Evolutionary conservation across 2,888 invertebrate species (phyloP), one percentile per base, ranked within the genome.

Genomic region (Bombylius major): DNA sequence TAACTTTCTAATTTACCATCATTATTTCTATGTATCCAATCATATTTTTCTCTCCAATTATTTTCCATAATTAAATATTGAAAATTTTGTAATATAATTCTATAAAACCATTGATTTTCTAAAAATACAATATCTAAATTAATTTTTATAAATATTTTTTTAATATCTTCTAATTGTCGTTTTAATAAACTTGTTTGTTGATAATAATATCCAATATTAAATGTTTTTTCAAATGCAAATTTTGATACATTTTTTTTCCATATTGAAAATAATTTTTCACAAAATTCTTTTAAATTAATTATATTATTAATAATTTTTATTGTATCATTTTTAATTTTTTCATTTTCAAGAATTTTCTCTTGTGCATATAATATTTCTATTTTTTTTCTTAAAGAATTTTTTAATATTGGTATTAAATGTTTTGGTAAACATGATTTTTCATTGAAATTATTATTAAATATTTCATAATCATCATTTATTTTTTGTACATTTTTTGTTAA

Each of bases 111-210:
- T 53, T 70, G 67, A 4, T 68, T 68, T 57, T 73, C 73, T 23
- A 69, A 68, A 34, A 69, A 72, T 5, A 73, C 70, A 48, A 73
- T 73, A 44, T 71, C 67, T 71, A 72, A 71, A 55, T 69, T 72
- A 4, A 73, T 57, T 54, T 66, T 62, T n/a, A 63, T 64, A 5
- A 62, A 62, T 31, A 66, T 59, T 3, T 68, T 67, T 53, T 66
- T 67, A 32, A 71, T 50, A 4, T 65, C 61, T 1, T 65, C 64
- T 4, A 59, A 62, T 33, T 67, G 62, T 4, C 62, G 65, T 58
- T 67, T 69, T 46, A 72, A 61, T 5, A 56, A 54, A 44, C 72
- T 70, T 0, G 71, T 71, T 42, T 63, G 64, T 23, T 70, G 70
- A 50, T 72, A 73, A 56, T 66, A 70, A 0, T 65, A 63, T 56